Evolutionary conservation across 2,797 vertebrate genomes (phyloP).

Genomic region (Enteromius radiatus): DNA sequence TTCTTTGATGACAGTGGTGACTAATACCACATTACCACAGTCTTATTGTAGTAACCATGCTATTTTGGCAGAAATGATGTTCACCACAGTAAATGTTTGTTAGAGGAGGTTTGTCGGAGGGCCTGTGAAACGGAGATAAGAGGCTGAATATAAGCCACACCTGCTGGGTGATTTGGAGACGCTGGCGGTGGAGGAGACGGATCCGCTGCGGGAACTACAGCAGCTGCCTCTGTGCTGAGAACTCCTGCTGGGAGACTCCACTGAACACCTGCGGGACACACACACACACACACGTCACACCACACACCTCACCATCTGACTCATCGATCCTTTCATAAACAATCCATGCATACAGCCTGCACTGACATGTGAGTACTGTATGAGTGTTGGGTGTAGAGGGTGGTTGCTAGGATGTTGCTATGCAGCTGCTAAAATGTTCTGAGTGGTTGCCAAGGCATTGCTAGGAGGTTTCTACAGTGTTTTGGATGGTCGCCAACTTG

Average conservation of each 20-base stretch:
- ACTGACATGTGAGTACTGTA: no score
- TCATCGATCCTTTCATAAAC: slow-evolving; percentile 26
- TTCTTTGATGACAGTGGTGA: background rate
- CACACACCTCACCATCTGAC: background rate
- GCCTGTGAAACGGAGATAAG: slow-evolving; percentile 33
- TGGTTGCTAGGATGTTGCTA: background rate
- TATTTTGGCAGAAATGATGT: background rate
- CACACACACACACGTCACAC: slow-evolving; percentile 39
- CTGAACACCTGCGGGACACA: slow-evolving; percentile 81
- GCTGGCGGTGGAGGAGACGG: slow-evolving; percentile 87
- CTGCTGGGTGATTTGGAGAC: slow-evolving; percentile 90
- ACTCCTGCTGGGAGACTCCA: slow-evolving; percentile 84
- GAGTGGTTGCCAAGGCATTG: background rate
- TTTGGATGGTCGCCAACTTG: background rate
- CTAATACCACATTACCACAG: background rate
- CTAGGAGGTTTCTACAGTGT: background rate
- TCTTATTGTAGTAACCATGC: background rate
- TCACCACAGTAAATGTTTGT: background rate
- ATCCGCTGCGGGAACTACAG: slow-evolving; percentile 89
- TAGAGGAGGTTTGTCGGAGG: background rate
- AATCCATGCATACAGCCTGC: background rate
- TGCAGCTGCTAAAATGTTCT: background rate
- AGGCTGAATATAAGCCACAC: slow-evolving; percentile 68
- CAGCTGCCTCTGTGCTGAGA: slow-evolving; percentile 89
- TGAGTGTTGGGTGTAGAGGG: background rate